Percentiles rank a stretch among this genome's conserved stretches.
phyloP scores from a whole-genome alignment of 2,888 invertebrate genomes.

The Drosophila merina region DNA sequence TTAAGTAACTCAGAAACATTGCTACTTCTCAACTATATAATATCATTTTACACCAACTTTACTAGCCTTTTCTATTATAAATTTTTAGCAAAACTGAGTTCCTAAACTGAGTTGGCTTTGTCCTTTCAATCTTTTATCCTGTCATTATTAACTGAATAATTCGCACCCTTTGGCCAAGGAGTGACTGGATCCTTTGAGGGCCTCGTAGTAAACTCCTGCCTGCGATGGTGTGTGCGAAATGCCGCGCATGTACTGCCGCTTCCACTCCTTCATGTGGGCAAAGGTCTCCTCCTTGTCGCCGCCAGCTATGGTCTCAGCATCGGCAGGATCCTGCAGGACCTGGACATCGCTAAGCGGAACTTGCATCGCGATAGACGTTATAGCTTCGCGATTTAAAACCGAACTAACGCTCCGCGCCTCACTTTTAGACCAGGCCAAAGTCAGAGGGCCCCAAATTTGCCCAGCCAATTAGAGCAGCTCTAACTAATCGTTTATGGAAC shows the following conservation, averaged over 20 bases:
- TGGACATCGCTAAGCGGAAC: conserved; percentile 74
- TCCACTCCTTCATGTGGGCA: conserved; percentile 74
- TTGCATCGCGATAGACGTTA: conserved; percentile 64
- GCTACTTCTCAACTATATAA: background rate
- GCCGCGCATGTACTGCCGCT: conserved; percentile 81
- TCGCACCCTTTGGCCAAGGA: conserved; percentile 79
- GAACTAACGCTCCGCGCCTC: conserved; percentile 44
- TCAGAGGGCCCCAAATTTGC: conserved; percentile 45
- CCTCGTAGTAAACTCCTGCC: conserved; percentile 81
- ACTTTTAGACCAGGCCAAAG: conserved; percentile 46
- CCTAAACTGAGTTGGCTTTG: background rate
- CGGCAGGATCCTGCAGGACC: conserved; percentile 68
- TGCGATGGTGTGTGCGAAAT: conserved; percentile 80
- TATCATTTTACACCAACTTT: no score
- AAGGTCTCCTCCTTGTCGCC: conserved; percentile 71
- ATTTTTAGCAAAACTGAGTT: no score
- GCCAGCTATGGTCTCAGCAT: conserved; percentile 58
- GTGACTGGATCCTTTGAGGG: conserved; percentile 79
- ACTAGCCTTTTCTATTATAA: no score
- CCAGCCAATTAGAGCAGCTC: conserved; percentile 55
- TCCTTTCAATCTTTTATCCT: background rate
- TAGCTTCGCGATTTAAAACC: conserved; percentile 45
- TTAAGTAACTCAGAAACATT: background rate
- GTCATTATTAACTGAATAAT: background rate
- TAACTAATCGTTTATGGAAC: conserved; percentile 39